Evolutionary conservation across 1,140 invertebrate genomes (phyloP).

Genomic region (Vollenhovia emeryi): DNA sequence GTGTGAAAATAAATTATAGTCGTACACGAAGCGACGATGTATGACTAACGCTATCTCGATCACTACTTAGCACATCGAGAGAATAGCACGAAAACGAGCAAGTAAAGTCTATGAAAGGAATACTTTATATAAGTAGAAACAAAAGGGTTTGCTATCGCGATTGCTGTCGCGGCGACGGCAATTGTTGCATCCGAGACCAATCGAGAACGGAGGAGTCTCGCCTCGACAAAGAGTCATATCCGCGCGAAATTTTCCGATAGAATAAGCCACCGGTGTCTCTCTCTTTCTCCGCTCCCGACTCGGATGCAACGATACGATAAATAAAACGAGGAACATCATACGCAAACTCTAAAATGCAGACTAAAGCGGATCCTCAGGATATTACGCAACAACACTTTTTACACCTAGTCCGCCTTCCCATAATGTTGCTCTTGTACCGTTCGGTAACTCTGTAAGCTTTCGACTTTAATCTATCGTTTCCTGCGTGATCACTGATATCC

Average conservation of each 20-base stretch:
- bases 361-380: slow-evolving; percentile 66
- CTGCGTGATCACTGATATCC: slow-evolving; percentile 70
- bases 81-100: not conserved
- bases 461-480: slow-evolving; percentile 70
- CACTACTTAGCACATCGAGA: slow-evolving; percentile 1
- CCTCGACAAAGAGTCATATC: not conserved
- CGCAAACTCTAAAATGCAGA: slow-evolving; percentile 12
- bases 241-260: slow-evolving; percentile 3
- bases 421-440: slow-evolving; percentile 77
- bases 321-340: slow-evolving; percentile 67
- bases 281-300: not conserved
- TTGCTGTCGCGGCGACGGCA: not conserved
- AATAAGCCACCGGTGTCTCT: not conserved
- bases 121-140: slow-evolving; percentile 50
- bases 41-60: slow-evolving; percentile 4
- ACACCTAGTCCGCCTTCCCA: slow-evolving; percentile 73
- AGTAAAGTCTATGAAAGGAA: slow-evolving; percentile 22
- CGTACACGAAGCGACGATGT: not conserved
- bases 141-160: not conserved
- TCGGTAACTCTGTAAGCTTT: slow-evolving; percentile 78
- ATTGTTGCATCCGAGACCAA: not conserved
- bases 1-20: slow-evolving; percentile 47
- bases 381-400: slow-evolving; percentile 80
- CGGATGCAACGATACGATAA: not conserved
- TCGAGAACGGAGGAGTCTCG: slow-evolving; percentile 7